These are phyloP conservation scores for Stratiomys singularior DNA, from an alignment of 2,888 invertebrate species.

Conservation along the genomic window DNA sequence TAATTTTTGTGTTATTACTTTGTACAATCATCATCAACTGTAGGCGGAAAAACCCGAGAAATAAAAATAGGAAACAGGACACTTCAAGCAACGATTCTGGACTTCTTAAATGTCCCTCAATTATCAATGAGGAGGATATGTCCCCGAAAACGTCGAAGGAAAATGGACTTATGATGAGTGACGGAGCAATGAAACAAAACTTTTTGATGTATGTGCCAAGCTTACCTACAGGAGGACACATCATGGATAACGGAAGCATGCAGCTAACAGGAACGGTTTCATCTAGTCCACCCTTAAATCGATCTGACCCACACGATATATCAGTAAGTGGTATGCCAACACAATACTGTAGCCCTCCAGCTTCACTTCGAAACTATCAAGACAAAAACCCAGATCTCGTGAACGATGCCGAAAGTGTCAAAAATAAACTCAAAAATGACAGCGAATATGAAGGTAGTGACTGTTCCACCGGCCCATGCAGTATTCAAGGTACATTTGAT, in stretches of 20 bases:
- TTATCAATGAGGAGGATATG: slow-evolving; percentile 63
- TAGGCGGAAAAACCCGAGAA: slow-evolving; percentile 62
- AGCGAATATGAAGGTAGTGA: slow-evolving; percentile 64
- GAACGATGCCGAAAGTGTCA: slow-evolving; percentile 77
- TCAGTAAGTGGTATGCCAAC: slow-evolving; percentile 58
- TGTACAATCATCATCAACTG: slow-evolving; percentile 74
- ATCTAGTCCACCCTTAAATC: slow-evolving; percentile 51
- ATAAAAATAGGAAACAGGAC: slow-evolving; percentile 71
- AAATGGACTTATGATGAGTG: slow-evolving; percentile 58
- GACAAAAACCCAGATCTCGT: slow-evolving; percentile 85
- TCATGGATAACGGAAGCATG: slow-evolving; percentile 56
- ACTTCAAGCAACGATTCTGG: slow-evolving; percentile 69
- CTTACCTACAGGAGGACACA: slow-evolving; percentile 52
- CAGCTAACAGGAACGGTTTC: slow-evolving; percentile 52
- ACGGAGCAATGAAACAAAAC: slow-evolving; percentile 63
- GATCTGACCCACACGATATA: slow-evolving; percentile 2
- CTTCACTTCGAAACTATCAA: slow-evolving; percentile 66
- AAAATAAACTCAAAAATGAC: slow-evolving; percentile 64
- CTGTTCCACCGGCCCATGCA: slow-evolving; percentile 59
- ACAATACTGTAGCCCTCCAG: slow-evolving; percentile 70
- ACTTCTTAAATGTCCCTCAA: slow-evolving; percentile 67
- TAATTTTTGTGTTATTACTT: slow-evolving; percentile 73
- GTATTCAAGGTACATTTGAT: slow-evolving; percentile 58
- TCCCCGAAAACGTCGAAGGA: slow-evolving; percentile 60
- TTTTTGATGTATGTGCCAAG: slow-evolving; percentile 63